Percentiles rank a stretch among this genome's conserved stretches.
These are phyloP conservation scores for Cepaea hortensis DNA, from an alignment of 2,888 invertebrate genomes.

Conservation along the genomic window DNA sequence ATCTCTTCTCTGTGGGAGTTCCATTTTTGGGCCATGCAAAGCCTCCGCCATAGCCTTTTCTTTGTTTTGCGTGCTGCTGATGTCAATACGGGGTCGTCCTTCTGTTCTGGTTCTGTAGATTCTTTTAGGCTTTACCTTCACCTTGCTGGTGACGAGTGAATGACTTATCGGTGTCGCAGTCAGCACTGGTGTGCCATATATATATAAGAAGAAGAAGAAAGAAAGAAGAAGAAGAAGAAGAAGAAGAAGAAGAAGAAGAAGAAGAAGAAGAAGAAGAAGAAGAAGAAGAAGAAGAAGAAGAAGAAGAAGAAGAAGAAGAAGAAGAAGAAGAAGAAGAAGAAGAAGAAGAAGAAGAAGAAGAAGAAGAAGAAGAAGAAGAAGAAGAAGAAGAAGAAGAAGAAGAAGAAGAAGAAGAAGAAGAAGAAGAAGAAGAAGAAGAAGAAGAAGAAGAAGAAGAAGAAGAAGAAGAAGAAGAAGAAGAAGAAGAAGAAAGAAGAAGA, in stretches of 20 bases:
- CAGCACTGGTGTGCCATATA: too few relatives aligned
- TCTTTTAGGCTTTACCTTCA: too few relatives aligned
- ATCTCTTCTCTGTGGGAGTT: too few relatives aligned
- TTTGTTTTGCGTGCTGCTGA: too few relatives aligned
- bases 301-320: constrained; percentile 41
- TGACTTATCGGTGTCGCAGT: too few relatives aligned
- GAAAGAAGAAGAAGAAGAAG: constrained; percentile 25
- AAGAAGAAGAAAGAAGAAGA: neutral
- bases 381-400: neutral
- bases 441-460: constrained; percentile 29
- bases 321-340: constrained; percentile 30
- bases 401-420: constrained; percentile 31
- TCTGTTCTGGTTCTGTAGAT: too few relatives aligned
- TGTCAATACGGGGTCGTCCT: too few relatives aligned
- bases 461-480: neutral
- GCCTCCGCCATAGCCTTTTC: too few relatives aligned
- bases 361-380: too few relatives aligned
- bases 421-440: constrained; percentile 16
- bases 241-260: constrained; percentile 33
- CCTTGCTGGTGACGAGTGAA: too few relatives aligned
- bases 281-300: constrained; percentile 40
- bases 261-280: constrained; percentile 44
- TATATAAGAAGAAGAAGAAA: too few relatives aligned
- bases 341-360: neutral
- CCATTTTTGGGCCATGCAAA: too few relatives aligned